phyloP scores from a whole-genome alignment of 2,113 vertebrate species.

The Dipodomys ordii region DNA sequence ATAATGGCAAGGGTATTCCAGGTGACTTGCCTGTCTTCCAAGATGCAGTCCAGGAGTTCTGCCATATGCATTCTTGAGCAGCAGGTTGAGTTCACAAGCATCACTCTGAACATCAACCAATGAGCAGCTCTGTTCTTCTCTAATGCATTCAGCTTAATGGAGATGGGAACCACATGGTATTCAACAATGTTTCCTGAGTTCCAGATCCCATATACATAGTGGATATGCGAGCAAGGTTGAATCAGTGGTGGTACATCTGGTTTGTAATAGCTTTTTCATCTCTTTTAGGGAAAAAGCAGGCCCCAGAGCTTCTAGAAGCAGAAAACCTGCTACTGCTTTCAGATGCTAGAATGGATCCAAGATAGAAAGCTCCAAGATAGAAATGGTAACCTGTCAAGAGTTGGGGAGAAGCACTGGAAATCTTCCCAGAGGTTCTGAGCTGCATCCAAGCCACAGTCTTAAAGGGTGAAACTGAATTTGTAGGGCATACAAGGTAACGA shows the following conservation, averaged over 20 bases:
- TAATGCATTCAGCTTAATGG: background rate
- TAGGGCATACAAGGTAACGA: background rate
- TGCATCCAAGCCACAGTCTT: background rate
- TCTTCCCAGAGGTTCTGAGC: background rate
- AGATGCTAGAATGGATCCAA: background rate
- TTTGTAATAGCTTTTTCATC: background rate
- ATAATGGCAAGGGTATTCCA: background rate
- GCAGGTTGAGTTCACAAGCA: background rate
- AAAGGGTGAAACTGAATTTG: background rate
- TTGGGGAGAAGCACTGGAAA: background rate
- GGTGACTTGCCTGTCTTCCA: background rate
- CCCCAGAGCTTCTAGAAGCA: background rate
- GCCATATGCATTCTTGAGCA: background rate
- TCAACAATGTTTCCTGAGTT: background rate
- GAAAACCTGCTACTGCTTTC: background rate
- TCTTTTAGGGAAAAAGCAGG: background rate
- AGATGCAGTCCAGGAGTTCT: background rate
- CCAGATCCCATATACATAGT: background rate
- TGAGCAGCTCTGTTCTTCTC: background rate
- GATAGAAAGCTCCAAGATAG: no score
- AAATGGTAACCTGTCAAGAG: background rate
- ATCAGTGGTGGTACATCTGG: background rate
- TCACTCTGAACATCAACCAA: fast-evolving
- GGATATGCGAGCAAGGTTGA: background rate
- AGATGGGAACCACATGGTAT: no score